Base-by-base conservation (phyloP, 2,888 invertebrate genomes). In the Drosophila dives region DNA sequence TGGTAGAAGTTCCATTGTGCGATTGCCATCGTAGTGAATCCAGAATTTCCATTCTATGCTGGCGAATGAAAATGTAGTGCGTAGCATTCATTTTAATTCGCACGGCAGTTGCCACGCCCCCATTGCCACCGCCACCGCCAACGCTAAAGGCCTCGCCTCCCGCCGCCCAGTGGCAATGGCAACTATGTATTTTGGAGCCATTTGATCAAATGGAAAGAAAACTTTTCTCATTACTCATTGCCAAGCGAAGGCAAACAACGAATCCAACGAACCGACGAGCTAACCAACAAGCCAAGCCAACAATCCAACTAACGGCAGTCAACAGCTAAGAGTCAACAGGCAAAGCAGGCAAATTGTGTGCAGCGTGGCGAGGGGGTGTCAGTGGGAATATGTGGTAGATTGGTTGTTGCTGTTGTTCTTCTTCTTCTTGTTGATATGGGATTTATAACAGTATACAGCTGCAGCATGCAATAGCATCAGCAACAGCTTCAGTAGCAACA, bases 211-310 rank as follows among this genome's bases (percentile, higher is more conserved):
- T 88, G 81, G 81, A 85, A 83, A 71, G 87, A 81, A 81, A 90
- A 89, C 84, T 90, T 89, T 90, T 88, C 90, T 86, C 88, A 90
- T 89, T 90, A 90, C 89, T 89, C 89, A 89, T 83, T 88, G 90
- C 83, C 65, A 74, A 75, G 77, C 77, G 73, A 83, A 85, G 67
- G 72, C 87, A 83, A 87, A 85, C 88, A 86, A 80, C 70, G 83
- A 75, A 77, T 55, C 76, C 58, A 64, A 74, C 77, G 50, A 74
- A 42, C 67, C 54, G 29, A 73, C 56, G 40, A 50, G 20, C 66
- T 61, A 59, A 40, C 62, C 61, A 74, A 60, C 70, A 55, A 69
- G 55, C 20, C 66, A 40, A 26, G 61, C 69, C 72, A 78, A 73
- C 84, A 83, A 70, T 85, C 73, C 80, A 76, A 86, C 84, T 81